Base-by-base conservation (phyloP, 2,113 vertebrate genomes). In the Cynocephalus volans region DNA sequence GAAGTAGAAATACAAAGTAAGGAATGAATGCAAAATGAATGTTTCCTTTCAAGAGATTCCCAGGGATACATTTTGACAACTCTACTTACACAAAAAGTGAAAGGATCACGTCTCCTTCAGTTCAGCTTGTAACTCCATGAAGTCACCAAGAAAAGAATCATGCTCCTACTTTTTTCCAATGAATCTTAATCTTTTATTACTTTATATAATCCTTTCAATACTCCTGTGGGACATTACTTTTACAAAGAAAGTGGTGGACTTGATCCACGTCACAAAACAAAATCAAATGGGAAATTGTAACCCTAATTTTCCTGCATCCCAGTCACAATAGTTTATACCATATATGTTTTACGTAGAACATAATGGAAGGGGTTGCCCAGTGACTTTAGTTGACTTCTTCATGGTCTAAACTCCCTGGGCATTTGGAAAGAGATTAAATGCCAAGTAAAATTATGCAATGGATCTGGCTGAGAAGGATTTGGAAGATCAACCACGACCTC, bases 121-220 rank as follows among this genome's bases (percentile, higher is more conserved):
- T 62, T 62, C 58, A 52, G 28, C 10, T 19, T 13, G 54, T 60
- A 26, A 83, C 4, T 50, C 28, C 5, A 23, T 6, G 31, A 33
- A 65, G 15, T 19, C 26, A 48, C 28, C 48, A 58, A 83, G 17
- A 83, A 54, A 50, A 52, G 26, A 48, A 52, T 69, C 54, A 33
- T 50, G 26, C 36, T 15, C 8, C 11, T 8, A 48, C 28, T 19
- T 33, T 72, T 73, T 54, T 36, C 11, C n/a, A 67, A 67, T 69
- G 88, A 62, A 80, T 90, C 33, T 79, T 41, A 18, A 33, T 50
- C 4, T 79, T 89, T 90, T 90, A 90, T 79, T 90, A 36, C 36
- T 17, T 80, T 12, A 56, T 8, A 73, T 4, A 50, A 50, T 64
- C 14, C 21, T 89, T 62, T 60, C 21, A 52, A 26, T 7, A 58